Evolutionary conservation across 2,797 vertebrate genomes (phyloP).

Genomic region (Arnoldichthys spilopterus): DNA sequence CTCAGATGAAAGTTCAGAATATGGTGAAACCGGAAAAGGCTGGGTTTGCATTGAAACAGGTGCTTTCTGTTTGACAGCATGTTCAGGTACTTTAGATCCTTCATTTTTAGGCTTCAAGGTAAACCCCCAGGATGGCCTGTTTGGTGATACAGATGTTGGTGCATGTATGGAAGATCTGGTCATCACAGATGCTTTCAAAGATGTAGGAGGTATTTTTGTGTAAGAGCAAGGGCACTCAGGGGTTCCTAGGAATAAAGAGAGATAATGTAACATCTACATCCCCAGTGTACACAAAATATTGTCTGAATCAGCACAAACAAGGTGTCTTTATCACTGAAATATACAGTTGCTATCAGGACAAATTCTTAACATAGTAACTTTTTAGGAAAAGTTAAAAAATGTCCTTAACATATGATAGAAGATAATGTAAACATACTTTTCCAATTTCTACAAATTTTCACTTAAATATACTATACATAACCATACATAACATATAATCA

Average conservation of each 20-base stretch:
- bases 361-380: no score
- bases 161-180: constrained; percentile 23
- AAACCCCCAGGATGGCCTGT: not conserved
- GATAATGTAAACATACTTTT: no score
- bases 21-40: not conserved
- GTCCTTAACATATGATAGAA: no score
- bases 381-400: no score
- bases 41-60: not conserved
- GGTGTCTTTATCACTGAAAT: no score
- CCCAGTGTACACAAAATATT: not conserved
- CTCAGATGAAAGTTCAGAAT: not conserved
- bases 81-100: constrained; percentile 16
- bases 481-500: no score
- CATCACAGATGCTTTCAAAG: constrained; percentile 13
- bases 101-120: not conserved
- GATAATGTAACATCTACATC: not conserved
- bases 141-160: constrained; percentile 10
- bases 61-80: not conserved
- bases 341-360: no score
- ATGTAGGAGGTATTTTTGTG: constrained; percentile 13
- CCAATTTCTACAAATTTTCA: no score
- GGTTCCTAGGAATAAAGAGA: constrained; percentile 41
- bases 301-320: no score
- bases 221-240: constrained; percentile 56
- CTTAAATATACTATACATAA: no score